Conservation (phyloP, 2,888 invertebrate species). For the Cactoblastis cactorum region DNA sequence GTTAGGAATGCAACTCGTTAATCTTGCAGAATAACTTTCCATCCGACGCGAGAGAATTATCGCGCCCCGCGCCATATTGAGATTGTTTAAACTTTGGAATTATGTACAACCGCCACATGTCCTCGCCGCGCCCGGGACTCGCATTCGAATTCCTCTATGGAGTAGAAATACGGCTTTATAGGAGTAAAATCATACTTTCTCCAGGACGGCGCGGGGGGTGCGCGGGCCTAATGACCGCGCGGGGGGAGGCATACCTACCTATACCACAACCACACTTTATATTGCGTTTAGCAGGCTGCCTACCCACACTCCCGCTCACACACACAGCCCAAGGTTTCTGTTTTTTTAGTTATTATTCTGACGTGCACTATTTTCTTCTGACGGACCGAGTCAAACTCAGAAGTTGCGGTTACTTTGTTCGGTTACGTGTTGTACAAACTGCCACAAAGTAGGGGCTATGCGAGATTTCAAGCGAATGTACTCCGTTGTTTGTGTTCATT, state of each 20-base stretch:
- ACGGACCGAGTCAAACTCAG: constrained; percentile 41
- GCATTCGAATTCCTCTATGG: constrained; percentile 78
- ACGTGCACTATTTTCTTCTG: constrained; percentile 70
- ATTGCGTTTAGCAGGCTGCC: constrained; percentile 75
- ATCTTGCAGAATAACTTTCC: constrained; percentile 23
- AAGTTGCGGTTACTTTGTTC: constrained; percentile 36
- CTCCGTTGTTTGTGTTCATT: neutral
- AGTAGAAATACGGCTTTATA: constrained; percentile 80
- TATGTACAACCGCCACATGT: constrained; percentile 74
- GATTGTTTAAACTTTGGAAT: constrained; percentile 73
- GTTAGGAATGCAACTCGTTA: constrained; percentile 1
- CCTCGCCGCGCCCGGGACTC: constrained; percentile 71
- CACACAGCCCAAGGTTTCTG: constrained; percentile 53
- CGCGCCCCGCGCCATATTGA: constrained; percentile 58
- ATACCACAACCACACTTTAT: constrained; percentile 76
- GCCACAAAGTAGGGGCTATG: constrained; percentile 2
- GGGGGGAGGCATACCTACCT: constrained; percentile 68
- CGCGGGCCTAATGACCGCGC: constrained; percentile 77
- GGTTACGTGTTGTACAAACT: constrained; percentile 32
- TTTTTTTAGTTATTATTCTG: constrained; percentile 71
- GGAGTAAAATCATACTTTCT: constrained; percentile 80
- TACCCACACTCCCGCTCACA: constrained; percentile 69
- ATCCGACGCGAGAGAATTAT: constrained; percentile 49
- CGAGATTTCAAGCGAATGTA: constrained; percentile 22
- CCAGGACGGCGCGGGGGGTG: constrained; percentile 63